phyloP scores from a whole-genome alignment of 2,888 invertebrate species.

The Hypselothyrea guttata region DNA sequence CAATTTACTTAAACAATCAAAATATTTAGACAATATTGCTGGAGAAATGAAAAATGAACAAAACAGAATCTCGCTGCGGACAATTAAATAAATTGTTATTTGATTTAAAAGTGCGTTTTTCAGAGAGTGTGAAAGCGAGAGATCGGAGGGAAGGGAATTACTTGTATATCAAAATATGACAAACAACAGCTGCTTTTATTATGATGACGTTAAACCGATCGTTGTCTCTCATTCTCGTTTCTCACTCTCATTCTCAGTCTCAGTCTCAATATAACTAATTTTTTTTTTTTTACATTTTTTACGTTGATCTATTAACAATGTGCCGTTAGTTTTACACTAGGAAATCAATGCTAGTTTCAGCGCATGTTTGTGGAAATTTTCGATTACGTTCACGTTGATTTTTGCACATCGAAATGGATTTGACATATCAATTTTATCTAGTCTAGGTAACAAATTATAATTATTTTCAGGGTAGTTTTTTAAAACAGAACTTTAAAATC shows the following conservation, averaged over 20 bases:
- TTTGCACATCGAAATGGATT: no score
- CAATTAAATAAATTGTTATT: constrained; percentile 10
- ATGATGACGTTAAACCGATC: no score
- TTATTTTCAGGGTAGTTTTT: no score
- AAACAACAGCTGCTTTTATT: constrained; percentile 4
- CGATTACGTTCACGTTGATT: no score
- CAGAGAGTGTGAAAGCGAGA: no score
- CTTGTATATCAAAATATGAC: constrained; percentile 3
- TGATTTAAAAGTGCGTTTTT: constrained; percentile 3
- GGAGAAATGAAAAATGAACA: neutral
- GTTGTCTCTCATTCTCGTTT: constrained; percentile 2
- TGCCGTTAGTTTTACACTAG: constrained; percentile 22
- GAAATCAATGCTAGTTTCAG: neutral
- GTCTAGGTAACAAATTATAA: no score
- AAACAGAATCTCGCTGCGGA: neutral
- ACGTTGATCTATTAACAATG: constrained; percentile 39
- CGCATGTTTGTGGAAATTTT: no score
- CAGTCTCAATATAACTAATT: neutral
- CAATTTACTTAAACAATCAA: constrained; percentile 48
- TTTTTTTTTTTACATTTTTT: constrained; percentile 1
- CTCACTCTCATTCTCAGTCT: no score
- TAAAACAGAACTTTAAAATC: no score
- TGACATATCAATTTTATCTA: no score
- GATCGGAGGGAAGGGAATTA: no score
- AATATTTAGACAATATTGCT: constrained; percentile 19